Conservation (phyloP, 2,797 vertebrate genomes). For the Onychomys leucogaster region DNA sequence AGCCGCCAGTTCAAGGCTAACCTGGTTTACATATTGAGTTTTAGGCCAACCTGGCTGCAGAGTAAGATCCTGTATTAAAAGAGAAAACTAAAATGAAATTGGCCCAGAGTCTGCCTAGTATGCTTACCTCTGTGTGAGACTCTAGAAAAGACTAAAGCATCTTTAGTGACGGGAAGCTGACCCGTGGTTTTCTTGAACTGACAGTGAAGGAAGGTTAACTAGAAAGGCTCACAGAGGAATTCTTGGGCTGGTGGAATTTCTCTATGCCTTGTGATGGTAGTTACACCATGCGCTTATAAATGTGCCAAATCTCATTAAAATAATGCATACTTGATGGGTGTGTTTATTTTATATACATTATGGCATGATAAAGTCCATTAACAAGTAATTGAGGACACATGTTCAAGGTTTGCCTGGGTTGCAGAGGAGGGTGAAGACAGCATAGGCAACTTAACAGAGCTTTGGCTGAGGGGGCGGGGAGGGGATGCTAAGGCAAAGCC, state of each 20-base stretch:
- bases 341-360: slow-evolving; percentile 2
- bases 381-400: not conserved
- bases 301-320: not conserved
- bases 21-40: not conserved
- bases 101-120: not conserved
- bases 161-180: not conserved
- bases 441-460: not conserved
- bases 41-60: not conserved
- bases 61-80: not conserved
- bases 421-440: not conserved
- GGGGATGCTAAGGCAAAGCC: not conserved
- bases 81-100: not conserved
- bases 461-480: not conserved
- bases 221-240: not conserved
- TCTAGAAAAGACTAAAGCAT: not conserved
- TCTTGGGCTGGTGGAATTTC: not conserved
- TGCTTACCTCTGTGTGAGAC: not conserved
- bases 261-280: not conserved
- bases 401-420: not conserved
- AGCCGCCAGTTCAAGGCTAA: not conserved
- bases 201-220: not conserved
- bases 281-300: not conserved
- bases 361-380: not conserved
- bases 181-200: not conserved
- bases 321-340: not conserved